phyloP scores from a whole-genome alignment of 1,140 invertebrate species.

The Eupeodes corollae region DNA sequence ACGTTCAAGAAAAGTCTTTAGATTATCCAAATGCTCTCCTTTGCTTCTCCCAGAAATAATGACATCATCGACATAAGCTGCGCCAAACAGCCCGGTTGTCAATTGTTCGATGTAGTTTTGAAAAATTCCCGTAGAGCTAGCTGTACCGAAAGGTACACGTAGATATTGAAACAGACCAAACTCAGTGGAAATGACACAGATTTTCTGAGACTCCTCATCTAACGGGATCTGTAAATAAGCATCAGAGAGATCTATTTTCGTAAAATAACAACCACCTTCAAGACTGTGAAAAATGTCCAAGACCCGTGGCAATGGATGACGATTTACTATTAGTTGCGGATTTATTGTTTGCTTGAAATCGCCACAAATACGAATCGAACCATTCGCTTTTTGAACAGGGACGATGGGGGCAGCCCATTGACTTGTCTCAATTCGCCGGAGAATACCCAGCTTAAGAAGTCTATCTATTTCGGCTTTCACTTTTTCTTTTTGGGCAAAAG shows the following conservation, averaged over 20 bases:
- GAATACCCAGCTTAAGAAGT: too few relatives aligned
- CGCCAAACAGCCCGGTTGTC: background rate
- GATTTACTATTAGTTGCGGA: slow-evolving; percentile 7
- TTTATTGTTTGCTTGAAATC: slow-evolving; percentile 27
- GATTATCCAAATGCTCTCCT: background rate
- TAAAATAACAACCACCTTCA: slow-evolving; percentile 11
- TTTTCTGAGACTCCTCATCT: too few relatives aligned
- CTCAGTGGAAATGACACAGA: too few relatives aligned
- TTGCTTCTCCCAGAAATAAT: background rate
- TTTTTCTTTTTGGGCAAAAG: too few relatives aligned
- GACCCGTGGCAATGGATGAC: slow-evolving; percentile 16
- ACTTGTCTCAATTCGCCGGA: too few relatives aligned
- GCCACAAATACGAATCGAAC: slow-evolving; percentile 34
- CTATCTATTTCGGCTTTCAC: too few relatives aligned
- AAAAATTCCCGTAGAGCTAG: background rate
- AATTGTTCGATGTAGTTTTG: background rate
- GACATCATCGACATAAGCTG: background rate
- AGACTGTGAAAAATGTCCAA: slow-evolving; percentile 16
- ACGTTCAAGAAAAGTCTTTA: background rate
- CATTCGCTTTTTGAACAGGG: slow-evolving; percentile 38
- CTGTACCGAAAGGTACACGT: slow-evolving; percentile 14
- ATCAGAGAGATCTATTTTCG: slow-evolving; percentile 11
- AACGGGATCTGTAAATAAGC: slow-evolving; percentile 21
- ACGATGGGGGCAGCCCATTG: slow-evolving; percentile 40
- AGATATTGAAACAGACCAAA: slow-evolving; percentile 12